Evolutionary conservation across 2,888 invertebrate species (phyloP).

Genomic region (Azorinus chamasolen): DNA sequence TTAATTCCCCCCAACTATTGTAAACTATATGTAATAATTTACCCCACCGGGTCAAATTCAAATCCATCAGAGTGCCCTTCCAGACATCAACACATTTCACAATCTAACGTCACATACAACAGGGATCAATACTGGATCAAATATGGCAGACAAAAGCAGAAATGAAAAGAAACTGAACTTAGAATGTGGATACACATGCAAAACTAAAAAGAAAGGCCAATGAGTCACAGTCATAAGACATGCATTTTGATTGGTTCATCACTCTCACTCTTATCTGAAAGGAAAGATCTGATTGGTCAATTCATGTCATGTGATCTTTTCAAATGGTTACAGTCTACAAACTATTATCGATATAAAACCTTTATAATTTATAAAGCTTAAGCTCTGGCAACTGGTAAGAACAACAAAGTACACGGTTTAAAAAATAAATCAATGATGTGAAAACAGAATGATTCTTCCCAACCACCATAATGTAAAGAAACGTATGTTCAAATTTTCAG

Average conservation of each 20-base stretch:
- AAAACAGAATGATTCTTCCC: neutral
- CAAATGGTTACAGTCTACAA: neutral
- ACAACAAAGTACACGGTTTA: too few relatives aligned
- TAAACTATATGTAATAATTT: too few relatives aligned
- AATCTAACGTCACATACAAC: neutral
- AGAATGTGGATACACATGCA: slow-evolving; percentile 24
- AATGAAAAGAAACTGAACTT: slow-evolving; percentile 21
- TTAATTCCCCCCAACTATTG: too few relatives aligned
- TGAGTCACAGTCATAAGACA: slow-evolving; percentile 23
- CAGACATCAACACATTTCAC: too few relatives aligned
- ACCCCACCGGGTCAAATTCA: too few relatives aligned
- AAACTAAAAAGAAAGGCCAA: slow-evolving; percentile 6
- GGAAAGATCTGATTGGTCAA: slow-evolving; percentile 35
- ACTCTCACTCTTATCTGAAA: too few relatives aligned
- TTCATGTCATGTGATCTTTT: slow-evolving; percentile 52
- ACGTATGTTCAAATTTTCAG: neutral
- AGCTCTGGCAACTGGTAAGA: too few relatives aligned
- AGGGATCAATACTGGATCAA: slow-evolving; percentile 81
- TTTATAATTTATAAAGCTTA: too few relatives aligned
- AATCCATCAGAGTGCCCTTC: too few relatives aligned
- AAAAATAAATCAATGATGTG: too few relatives aligned
- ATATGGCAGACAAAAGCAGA: slow-evolving; percentile 69
- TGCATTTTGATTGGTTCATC: slow-evolving; percentile 48
- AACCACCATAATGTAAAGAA: neutral
- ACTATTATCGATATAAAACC: too few relatives aligned